Evolutionary conservation across 2,113 vertebrate species (phyloP).

Genomic region (Sinosuthora webbiana): DNA sequence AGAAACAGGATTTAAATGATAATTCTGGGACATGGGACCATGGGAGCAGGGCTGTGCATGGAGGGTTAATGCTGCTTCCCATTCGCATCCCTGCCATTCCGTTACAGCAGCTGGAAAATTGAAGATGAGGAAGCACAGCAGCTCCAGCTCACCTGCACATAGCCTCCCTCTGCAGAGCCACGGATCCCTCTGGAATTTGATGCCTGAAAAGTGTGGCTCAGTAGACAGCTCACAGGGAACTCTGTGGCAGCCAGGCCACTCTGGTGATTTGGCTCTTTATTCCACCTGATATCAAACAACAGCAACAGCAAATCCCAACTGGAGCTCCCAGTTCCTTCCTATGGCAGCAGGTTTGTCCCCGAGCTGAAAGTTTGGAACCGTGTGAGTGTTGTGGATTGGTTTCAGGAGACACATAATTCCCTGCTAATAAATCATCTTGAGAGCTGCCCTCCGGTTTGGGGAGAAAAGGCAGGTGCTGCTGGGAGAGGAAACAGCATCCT

Average conservation of each 20-base stretch:
- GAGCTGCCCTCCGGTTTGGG: not conserved
- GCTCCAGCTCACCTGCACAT: not conserved
- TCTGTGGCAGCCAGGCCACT: not conserved
- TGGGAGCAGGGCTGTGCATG: not conserved
- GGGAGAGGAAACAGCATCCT: not conserved
- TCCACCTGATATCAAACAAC: not conserved
- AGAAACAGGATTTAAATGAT: not conserved
- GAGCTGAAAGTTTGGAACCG: fast-evolving
- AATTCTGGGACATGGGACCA: not conserved
- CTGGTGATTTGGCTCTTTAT: fast-evolving
- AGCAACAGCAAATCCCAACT: not conserved
- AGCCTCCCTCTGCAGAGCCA: not conserved
- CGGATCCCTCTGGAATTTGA: not conserved
- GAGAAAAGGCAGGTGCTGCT: not conserved
- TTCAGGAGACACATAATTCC: not conserved
- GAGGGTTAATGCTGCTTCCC: not conserved
- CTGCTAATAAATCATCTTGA: not conserved
- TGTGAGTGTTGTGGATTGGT: not conserved
- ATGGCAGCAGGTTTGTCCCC: not conserved
- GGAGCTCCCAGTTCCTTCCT: not conserved
- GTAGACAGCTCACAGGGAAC: not conserved
- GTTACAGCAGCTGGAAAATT: not conserved
- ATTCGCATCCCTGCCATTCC: not conserved
- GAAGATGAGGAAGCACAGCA: not conserved
- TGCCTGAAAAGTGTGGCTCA: not conserved